Base-by-base conservation (phyloP, 2,113 vertebrate species). In the Glareola pratincola region DNA sequence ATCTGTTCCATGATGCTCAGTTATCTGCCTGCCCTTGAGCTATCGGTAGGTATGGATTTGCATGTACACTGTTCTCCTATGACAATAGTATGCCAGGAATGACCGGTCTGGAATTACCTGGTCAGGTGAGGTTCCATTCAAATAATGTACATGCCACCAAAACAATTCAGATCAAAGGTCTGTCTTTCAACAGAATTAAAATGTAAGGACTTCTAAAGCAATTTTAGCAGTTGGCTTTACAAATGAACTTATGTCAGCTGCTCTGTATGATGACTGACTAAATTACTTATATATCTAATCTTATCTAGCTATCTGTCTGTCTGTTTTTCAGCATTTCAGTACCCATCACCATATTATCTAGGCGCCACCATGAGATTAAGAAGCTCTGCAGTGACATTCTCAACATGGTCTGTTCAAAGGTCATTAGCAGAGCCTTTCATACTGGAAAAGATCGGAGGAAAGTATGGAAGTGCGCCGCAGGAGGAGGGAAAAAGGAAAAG, bases 181-280 rank as follows among this genome's bases (percentile, higher is more conserved):
- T 92, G 86, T 56, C 92, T 94, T 92, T 71, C 83, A 79, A 64
- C 81, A 69, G 51, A 85, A 97, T 97, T 95, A 81, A 96, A 97
- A 96, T 94, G 88, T 54, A 47, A 82, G 81, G 83, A 71, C 93
- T 96, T 94, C 95, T 85, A 90, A 94, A 78, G 95, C 95, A 86
- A 72, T 94, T 97, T 93, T 93, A 93, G 82, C 93, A 96, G 85
- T 90, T 93, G 93, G 86, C 92, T 97, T 96, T 77, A 93, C 82
- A 97, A 95, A 97, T 95, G 92, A 97, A 96, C 95, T 94, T 94
- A 85, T 96, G 81, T 94, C 94, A 95, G 95, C 92, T 92, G 91
- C 88, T 82, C 94, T 95, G 69, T 95, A 92, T 92, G 97, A 96
- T 94, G 94, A 93, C 92, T 93, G 95, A 68, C 82, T 96, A 96